These are phyloP conservation scores for Oscheius sp. DNA, from an alignment of 2,888 invertebrate species.

Conservation along the genomic window DNA sequence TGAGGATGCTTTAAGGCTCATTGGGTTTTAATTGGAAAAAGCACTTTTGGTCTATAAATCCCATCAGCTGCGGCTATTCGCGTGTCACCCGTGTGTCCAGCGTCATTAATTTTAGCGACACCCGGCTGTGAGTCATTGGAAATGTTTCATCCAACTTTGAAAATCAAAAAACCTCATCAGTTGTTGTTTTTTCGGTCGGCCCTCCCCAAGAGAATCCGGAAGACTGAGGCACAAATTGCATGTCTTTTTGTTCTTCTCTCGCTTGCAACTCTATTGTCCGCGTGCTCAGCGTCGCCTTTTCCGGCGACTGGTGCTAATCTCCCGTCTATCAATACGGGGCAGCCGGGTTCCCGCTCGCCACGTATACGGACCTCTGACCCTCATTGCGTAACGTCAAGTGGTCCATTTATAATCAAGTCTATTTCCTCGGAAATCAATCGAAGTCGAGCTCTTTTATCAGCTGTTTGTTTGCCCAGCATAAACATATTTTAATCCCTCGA, in stretches of 20 bases:
- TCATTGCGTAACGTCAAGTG: background rate
- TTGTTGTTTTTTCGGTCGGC: too few relatives aligned
- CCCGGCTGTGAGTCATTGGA: too few relatives aligned
- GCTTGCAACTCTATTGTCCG: background rate
- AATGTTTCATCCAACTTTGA: too few relatives aligned
- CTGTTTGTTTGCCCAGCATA: too few relatives aligned
- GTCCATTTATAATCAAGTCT: too few relatives aligned
- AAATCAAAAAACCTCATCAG: too few relatives aligned
- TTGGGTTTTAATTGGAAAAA: too few relatives aligned
- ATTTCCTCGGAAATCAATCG: too few relatives aligned
- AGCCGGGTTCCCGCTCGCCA: slow-evolving; percentile 13
- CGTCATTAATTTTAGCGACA: background rate
- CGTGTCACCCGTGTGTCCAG: background rate
- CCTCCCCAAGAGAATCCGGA: background rate
- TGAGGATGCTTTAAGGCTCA: too few relatives aligned
- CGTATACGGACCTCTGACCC: slow-evolving; percentile 9
- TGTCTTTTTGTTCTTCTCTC: background rate
- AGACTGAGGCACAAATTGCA: too few relatives aligned
- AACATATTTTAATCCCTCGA: too few relatives aligned
- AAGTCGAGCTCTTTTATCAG: too few relatives aligned
- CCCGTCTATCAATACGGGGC: slow-evolving; percentile 29
- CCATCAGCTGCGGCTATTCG: background rate
- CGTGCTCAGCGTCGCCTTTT: slow-evolving; percentile 22
- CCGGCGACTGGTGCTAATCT: slow-evolving; percentile 30
- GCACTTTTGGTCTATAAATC: background rate